Evolutionary conservation across 2,797 vertebrate genomes (phyloP).

Genomic region (Semotilus atromaculatus): DNA sequence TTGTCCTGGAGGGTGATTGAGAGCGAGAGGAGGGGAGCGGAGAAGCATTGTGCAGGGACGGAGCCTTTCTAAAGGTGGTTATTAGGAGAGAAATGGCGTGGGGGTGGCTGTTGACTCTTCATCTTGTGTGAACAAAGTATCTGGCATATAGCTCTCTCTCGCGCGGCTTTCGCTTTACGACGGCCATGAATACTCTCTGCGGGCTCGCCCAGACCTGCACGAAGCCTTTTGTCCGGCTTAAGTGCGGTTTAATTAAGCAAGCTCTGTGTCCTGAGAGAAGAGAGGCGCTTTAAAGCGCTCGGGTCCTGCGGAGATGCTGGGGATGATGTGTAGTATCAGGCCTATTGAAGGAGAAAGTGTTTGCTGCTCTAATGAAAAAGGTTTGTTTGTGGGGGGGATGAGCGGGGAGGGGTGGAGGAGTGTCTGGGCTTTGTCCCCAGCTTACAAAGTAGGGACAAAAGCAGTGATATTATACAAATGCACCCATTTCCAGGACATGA

Average conservation of each 20-base stretch:
- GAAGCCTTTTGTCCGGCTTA: conserved; percentile 80
- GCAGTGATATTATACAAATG: conserved; percentile 76
- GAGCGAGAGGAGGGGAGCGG: conserved; percentile 80
- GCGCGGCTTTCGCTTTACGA: conserved; percentile 78
- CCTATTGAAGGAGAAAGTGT: conserved; percentile 74
- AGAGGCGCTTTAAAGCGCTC: conserved; percentile 66
- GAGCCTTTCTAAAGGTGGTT: conserved; percentile 82
- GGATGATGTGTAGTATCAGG: conserved; percentile 58
- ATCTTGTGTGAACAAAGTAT: conserved; percentile 86
- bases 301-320: conserved; percentile 68
- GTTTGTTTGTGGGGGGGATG: conserved; percentile 68
- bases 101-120: conserved; percentile 85
- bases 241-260: conserved; percentile 86
- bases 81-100: conserved; percentile 78
- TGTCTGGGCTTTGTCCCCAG: conserved; percentile 69
- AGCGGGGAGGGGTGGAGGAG: conserved; percentile 46
- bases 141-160: conserved; percentile 70
- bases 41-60: conserved; percentile 78
- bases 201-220: conserved; percentile 77
- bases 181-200: conserved; percentile 76
- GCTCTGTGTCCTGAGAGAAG: conserved; percentile 79
- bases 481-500: conserved; percentile 78
- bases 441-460: conserved; percentile 77
- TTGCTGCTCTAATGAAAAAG: conserved; percentile 84
- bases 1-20: conserved; percentile 76